Conservation (phyloP, 1,140 invertebrate species). For the Ctenoplectra terminalis region DNA sequence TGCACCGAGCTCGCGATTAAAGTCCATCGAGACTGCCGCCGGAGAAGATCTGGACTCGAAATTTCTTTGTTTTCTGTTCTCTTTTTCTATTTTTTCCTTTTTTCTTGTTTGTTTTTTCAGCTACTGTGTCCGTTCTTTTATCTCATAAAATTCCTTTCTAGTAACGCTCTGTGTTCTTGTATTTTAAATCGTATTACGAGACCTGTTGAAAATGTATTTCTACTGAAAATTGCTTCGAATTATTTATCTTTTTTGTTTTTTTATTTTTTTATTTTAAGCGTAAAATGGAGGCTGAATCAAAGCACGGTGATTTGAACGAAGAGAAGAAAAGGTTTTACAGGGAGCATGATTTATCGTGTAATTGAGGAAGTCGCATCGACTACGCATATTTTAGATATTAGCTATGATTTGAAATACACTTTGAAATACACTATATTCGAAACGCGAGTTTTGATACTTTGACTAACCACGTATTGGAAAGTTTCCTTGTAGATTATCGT, state of each 20-base stretch:
- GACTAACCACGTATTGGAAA: neutral
- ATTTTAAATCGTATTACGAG: too few species aligned
- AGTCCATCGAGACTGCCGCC: constrained; percentile 50
- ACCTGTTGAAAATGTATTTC: too few species aligned
- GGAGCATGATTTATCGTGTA: neutral
- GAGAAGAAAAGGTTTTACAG: neutral
- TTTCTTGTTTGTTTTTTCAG: neutral
- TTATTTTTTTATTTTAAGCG: too few species aligned
- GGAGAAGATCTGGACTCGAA: constrained; percentile 31
- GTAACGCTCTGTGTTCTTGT: neutral
- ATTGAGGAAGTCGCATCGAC: neutral
- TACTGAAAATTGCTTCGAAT: too few species aligned
- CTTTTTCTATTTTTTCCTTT: neutral
- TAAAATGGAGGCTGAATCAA: neutral
- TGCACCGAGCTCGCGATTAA: constrained; percentile 51
- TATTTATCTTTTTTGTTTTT: too few species aligned
- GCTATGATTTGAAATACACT: neutral
- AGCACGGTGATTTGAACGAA: neutral
- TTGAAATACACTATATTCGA: neutral
- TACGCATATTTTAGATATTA: too few species aligned
- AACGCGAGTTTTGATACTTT: too few species aligned
- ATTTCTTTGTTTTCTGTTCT: neutral
- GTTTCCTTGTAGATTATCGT: constrained; percentile 31
- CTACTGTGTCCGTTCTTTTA: neutral
- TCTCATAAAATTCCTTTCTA: neutral